Percentiles rank a stretch among this genome's conserved stretches.
phyloP scores from a whole-genome alignment of 2,888 invertebrate species.

The Habroteleia sp. region DNA sequence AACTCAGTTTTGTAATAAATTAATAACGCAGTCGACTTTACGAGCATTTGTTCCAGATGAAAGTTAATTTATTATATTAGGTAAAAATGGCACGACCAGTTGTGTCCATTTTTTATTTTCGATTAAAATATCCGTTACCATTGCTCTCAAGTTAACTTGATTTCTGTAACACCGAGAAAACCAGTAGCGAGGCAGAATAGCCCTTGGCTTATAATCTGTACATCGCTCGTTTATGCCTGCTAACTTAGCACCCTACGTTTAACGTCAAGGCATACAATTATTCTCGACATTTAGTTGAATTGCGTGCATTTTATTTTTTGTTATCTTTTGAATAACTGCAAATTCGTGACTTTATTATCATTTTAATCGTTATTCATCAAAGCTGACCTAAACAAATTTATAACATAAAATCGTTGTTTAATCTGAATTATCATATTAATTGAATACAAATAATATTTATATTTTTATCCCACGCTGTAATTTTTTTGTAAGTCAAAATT shows the following conservation, averaged over 20 bases:
- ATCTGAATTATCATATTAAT: no score
- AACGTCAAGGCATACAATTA: conserved; percentile 33
- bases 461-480: no score
- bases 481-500: no score
- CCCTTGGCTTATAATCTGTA: conserved; percentile 52
- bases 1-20: conserved; percentile 9
- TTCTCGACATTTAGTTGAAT: conserved; percentile 36
- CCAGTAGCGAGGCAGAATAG: conserved; percentile 45
- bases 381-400: no score
- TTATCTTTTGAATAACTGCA: conserved; percentile 3
- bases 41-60: conserved; percentile 3
- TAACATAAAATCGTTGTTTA: no score
- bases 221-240: conserved; percentile 51
- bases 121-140: conserved; percentile 23
- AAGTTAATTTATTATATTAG: conserved; percentile 6
- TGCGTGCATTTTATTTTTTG: conserved; percentile 1
- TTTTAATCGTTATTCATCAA: no score
- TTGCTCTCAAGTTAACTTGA: conserved; percentile 28
- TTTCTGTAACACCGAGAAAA: conserved; percentile 37
- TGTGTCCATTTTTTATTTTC: conserved; percentile 9
- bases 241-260: conserved; percentile 54
- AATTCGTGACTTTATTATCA: not conserved
- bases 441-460: no score
- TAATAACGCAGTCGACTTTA: not conserved
- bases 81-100: conserved; percentile 12